Base-by-base conservation (phyloP, 2,797 vertebrate genomes). In the Toxotes lorentzi region DNA sequence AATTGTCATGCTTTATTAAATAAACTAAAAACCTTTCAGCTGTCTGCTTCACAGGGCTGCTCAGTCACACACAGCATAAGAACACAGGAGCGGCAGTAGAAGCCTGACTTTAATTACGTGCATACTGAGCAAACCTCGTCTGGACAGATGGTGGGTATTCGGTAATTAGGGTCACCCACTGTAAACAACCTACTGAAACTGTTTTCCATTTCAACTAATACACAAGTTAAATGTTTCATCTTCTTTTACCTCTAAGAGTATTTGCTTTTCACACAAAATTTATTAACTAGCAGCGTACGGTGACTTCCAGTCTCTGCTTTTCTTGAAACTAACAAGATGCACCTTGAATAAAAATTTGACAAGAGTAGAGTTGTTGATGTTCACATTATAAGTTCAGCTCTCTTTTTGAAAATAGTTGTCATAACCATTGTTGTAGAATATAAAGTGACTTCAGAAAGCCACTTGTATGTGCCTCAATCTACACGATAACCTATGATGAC, bases 1-100 rank as follows among this genome's bases (percentile, higher is more conserved):
- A 79, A 79, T 32, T 68, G 30, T 64, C 27, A 43, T 81, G 45
- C 11, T 70, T 74, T 81, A 74, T 76, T 78, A 57, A 79, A 77
- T 58, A 60, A 80, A 67, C 27, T 7, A 41, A 60, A 78, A 83
- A 34, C 73, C 57, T 79, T 74, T 80, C 12, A 51, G 41, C 58
- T 43, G 41, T 56, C 59, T 77, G 58, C 63, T 63, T 62, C 71
- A 71, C 50, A 34, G 43, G 23, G 41, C 63, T 23, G 63, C 69
- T 83, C 24, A 21, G n/a, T 57, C 47, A 64, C 63, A 73, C 23
- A 65, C 45, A 76, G 34, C 51, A 65, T 47, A 56, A 17, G 19
- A 64, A 41, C 13, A 21, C 48, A 69, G 43, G 41, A 40, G 41
- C 40, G 47, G 51, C 45, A n/a, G 41, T 19, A 1, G 7, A 72